Percentiles rank a stretch among this genome's conserved stretches.
Conservation (phyloP, 1,140 invertebrate species). For the Phocides pigmalion region DNA sequence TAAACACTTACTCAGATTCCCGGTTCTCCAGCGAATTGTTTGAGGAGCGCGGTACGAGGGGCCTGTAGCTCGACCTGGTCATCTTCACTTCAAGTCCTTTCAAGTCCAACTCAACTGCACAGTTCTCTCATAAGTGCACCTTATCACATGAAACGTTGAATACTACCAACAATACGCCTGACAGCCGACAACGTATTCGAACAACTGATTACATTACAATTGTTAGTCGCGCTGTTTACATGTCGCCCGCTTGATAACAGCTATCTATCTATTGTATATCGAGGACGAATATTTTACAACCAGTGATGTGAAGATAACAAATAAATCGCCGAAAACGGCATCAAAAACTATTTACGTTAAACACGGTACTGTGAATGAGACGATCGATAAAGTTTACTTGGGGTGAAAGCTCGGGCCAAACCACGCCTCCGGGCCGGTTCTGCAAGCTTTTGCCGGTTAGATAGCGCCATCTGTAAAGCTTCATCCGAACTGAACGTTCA, state of each 20-base stretch:
- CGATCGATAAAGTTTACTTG: conserved; percentile 70
- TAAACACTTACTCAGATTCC: conserved; percentile 64
- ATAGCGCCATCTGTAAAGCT: conserved; percentile 59
- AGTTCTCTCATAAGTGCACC: conserved; percentile 39
- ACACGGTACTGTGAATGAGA: conserved; percentile 43
- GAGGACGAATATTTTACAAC: conserved; percentile 38
- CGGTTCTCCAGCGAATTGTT: conserved; percentile 68
- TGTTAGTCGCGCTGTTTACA: conserved; percentile 47
- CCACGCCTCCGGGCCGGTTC: conserved; percentile 66
- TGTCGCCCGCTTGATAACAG: conserved; percentile 46
- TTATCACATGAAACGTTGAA: conserved; percentile 43
- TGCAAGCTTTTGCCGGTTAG: conserved; percentile 46
- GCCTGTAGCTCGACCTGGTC: conserved; percentile 74
- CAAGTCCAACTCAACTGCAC: conserved; percentile 23
- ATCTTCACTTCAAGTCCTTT: conserved; percentile 47
- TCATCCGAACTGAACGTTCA: conserved; percentile 33
- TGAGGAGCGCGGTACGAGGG: conserved; percentile 69
- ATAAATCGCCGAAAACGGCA: conserved; percentile 58
- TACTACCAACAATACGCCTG: conserved; percentile 52
- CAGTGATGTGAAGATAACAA: conserved; percentile 43
- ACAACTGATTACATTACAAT: conserved; percentile 60
- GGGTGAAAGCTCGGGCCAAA: conserved; percentile 69
- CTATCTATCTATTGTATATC: conserved; percentile 48
- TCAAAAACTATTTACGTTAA: conserved; percentile 62
- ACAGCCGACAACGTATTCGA: conserved; percentile 44